Percentiles rank a stretch among this genome's conserved stretches.
Conservation (phyloP, 2,113 vertebrate species). For the Limanda limanda region DNA sequence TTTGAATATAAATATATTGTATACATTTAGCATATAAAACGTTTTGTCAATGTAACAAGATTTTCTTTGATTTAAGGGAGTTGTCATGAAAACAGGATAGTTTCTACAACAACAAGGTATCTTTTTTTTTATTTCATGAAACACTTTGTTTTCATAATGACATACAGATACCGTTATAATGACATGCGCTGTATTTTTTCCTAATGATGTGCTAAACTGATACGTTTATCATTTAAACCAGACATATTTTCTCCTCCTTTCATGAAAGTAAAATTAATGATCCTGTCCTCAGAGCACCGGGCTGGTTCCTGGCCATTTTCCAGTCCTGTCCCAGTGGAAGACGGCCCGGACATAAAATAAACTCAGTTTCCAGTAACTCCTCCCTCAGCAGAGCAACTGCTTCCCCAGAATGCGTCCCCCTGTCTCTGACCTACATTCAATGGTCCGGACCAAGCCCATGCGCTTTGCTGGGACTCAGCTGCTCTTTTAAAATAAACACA, state of each 20-base stretch:
- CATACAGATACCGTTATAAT: neutral
- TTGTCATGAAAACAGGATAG: neutral
- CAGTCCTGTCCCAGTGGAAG: conserved; percentile 34
- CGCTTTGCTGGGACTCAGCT: conserved; percentile 21
- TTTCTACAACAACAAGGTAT: neutral
- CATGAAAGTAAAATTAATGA: neutral
- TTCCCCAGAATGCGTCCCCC: conserved; percentile 16
- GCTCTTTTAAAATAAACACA: conserved; percentile 60
- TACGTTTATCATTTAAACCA: neutral
- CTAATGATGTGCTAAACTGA: neutral
- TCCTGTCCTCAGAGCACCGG: neutral
- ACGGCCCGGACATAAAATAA: conserved; percentile 37
- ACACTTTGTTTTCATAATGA: neutral
- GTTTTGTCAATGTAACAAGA: too few relatives aligned
- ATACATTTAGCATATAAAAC: too few relatives aligned
- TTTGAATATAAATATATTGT: neutral
- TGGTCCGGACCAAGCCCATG: conserved; percentile 39
- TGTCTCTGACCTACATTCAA: conserved; percentile 69
- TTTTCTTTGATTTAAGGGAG: too few relatives aligned
- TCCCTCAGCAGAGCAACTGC: neutral
- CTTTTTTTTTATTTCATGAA: neutral
- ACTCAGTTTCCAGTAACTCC: conserved; percentile 35
- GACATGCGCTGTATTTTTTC: neutral
- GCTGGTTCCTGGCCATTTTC: conserved; percentile 13
- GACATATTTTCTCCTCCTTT: neutral